phyloP scores from a whole-genome alignment of 2,797 vertebrate species.

The Sebastes cheni region DNA sequence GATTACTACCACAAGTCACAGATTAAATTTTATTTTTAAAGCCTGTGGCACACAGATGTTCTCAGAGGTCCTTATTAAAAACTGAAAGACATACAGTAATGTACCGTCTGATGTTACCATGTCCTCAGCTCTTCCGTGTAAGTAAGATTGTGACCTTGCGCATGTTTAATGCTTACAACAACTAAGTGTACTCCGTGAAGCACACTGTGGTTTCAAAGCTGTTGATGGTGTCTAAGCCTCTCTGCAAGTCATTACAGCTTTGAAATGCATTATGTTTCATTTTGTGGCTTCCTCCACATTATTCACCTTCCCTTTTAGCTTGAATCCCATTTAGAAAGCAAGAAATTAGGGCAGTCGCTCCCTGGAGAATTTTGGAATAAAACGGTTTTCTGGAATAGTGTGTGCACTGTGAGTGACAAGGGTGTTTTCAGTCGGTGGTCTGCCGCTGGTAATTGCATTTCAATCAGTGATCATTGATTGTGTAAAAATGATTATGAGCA shows the following conservation, averaged over 20 bases:
- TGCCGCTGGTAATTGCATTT: constrained; percentile 61
- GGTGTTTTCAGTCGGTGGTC: constrained; percentile 43
- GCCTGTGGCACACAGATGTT: not conserved
- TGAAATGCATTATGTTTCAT: constrained; percentile 65
- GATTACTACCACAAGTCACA: not conserved
- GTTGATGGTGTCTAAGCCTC: constrained; percentile 45
- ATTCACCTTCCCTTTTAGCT: constrained; percentile 75
- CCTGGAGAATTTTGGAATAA: constrained; percentile 64
- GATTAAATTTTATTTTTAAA: not conserved
- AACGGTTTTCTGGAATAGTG: constrained; percentile 70
- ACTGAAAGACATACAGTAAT: constrained; percentile 2
- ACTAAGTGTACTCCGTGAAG: constrained; percentile 6
- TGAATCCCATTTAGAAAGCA: constrained; percentile 71
- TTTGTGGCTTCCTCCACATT: constrained; percentile 56
- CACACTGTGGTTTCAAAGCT: constrained; percentile 18
- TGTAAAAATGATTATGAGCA: constrained; percentile 37
- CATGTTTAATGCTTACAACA: constrained; percentile 8
- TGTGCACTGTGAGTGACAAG: constrained; percentile 51
- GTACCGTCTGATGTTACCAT: constrained; percentile 13
- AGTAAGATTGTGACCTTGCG: constrained; percentile 4
- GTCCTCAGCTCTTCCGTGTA: not conserved
- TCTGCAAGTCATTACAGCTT: constrained; percentile 56
- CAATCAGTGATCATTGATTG: constrained; percentile 46
- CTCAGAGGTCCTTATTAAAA: constrained; percentile 9
- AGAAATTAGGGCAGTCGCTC: constrained; percentile 73